Conservation (phyloP, 1,140 invertebrate species). For the Diorhabda elongata region DNA sequence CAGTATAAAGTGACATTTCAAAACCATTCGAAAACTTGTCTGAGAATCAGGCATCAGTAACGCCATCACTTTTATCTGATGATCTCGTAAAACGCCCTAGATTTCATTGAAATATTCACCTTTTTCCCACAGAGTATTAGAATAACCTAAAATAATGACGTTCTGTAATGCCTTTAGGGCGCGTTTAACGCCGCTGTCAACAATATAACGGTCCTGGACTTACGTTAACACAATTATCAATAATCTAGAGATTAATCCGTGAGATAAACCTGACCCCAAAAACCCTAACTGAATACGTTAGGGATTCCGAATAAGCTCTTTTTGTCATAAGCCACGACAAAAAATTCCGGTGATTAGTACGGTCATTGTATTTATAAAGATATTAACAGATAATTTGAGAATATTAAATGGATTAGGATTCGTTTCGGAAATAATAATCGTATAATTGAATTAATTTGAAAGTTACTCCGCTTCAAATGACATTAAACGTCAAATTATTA, state of each 20-base stretch:
- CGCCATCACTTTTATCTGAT: no score
- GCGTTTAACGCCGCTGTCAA: background rate
- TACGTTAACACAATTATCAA: conserved; percentile 12
- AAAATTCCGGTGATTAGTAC: background rate
- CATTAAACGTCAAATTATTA: no score
- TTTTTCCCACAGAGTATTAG: background rate
- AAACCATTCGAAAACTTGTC: no score
- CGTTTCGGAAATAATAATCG: no score
- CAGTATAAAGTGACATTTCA: no score
- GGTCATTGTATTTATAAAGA: no score
- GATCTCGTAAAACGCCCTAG: no score
- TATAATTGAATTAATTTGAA: no score
- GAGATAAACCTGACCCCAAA: conserved; percentile 9
- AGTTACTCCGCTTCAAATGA: no score
- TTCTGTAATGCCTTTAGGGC: background rate
- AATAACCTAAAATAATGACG: conserved; percentile 1
- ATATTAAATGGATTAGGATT: no score
- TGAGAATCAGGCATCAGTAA: no score
- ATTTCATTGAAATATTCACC: background rate
- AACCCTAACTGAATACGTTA: conserved; percentile 3
- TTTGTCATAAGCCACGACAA: conserved; percentile 2
- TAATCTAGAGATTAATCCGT: conserved; percentile 13
- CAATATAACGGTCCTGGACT: conserved; percentile 5
- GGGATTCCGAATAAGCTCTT: background rate
- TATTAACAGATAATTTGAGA: no score